Conservation (phyloP, 2,797 vertebrate genomes). For the Zalophus californianus region DNA sequence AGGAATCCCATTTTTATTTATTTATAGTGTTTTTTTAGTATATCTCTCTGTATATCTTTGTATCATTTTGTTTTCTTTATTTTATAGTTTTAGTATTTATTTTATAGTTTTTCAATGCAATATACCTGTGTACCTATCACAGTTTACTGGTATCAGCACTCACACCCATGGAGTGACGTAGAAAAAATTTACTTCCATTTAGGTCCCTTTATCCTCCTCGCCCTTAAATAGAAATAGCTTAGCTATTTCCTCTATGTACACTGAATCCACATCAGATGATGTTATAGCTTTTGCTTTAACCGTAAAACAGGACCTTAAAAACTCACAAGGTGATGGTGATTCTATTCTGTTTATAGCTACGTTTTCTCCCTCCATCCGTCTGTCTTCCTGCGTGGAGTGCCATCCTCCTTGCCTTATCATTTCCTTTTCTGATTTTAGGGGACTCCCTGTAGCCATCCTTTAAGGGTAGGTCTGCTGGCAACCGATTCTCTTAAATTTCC, state of each 20-base stretch:
- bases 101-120: background rate
- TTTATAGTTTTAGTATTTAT: background rate
- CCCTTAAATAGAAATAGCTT: background rate
- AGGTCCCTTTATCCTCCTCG: background rate
- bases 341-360: background rate
- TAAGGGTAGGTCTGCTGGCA: background rate
- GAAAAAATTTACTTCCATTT: background rate
- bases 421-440: constrained; percentile 36
- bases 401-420: background rate
- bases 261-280: background rate
- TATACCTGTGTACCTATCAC: background rate
- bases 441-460: constrained; percentile 15
- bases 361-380: background rate
- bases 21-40: background rate
- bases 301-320: constrained; percentile 26
- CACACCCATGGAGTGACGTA: background rate
- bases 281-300: background rate
- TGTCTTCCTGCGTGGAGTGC: background rate
- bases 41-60: background rate
- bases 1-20: constrained; percentile 6
- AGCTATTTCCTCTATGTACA: background rate
- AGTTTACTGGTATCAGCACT: background rate
- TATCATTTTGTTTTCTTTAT: background rate
- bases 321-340: background rate
- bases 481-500: background rate